A percentile compares a stretch with the other conserved stretches of the same genome.
Evolutionary conservation across 2,888 invertebrate species (phyloP).

Genomic region (Volucella zonaria): DNA sequence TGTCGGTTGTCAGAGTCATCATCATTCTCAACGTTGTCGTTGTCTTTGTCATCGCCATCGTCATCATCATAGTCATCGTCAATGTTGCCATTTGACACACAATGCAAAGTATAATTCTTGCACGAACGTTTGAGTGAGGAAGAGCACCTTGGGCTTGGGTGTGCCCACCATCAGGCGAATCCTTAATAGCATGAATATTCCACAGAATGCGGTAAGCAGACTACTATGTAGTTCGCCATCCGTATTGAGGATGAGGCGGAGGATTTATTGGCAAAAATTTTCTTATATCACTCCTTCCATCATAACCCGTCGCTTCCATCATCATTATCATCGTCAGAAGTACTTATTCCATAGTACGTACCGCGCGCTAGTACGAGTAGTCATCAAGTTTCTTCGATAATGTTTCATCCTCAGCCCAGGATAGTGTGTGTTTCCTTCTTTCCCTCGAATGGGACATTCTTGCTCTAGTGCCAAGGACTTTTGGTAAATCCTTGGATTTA

Average conservation of each 20-base stretch:
- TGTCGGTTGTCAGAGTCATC: background rate
- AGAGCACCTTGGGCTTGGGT: constrained; percentile 49
- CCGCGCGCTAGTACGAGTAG: constrained; percentile 34
- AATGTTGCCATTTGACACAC: constrained; percentile 63
- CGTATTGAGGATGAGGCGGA: background rate
- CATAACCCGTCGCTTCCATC: constrained; percentile 56
- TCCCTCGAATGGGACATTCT: constrained; percentile 5
- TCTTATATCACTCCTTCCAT: constrained; percentile 52
- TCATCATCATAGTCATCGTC: constrained; percentile 16
- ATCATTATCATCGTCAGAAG: constrained; percentile 63
- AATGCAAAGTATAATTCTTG: constrained; percentile 49
- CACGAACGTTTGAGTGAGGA: constrained; percentile 29
- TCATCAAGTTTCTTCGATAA: constrained; percentile 70
- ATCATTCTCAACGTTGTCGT: constrained; percentile 2
- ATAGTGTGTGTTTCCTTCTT: constrained; percentile 43
- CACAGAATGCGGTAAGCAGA: background rate
- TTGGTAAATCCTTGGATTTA: constrained; percentile 63
- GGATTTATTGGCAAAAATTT: constrained; percentile 65
- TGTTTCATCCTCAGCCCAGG: constrained; percentile 32
- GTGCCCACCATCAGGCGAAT: background rate
- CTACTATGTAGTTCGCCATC: background rate
- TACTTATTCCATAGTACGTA: constrained; percentile 53
- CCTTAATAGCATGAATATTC: constrained; percentile 14
- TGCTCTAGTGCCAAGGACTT: constrained; percentile 52
- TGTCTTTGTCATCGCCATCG: constrained; percentile 10